Conservation (phyloP, 2,888 invertebrate species). For the Diogma glabrata region DNA sequence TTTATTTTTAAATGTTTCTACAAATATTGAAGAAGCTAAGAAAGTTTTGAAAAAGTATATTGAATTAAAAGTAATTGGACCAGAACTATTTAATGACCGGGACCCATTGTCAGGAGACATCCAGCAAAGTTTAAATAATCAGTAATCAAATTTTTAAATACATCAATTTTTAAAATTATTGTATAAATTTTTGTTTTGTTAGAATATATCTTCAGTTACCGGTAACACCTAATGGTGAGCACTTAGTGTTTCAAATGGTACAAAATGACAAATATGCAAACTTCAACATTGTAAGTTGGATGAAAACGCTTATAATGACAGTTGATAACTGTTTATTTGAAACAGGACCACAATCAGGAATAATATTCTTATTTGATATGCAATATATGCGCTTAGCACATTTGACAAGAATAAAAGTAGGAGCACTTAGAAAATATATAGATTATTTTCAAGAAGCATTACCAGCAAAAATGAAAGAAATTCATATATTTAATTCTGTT, state of each 20-base stretch:
- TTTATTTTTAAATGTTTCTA: conserved; percentile 18
- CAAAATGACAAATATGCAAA: conserved; percentile 44
- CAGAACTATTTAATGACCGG: conserved; percentile 52
- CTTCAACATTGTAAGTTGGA: conserved; percentile 46
- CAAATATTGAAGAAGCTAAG: conserved; percentile 14
- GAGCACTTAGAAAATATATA: conserved; percentile 49
- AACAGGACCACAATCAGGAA: conserved; percentile 49
- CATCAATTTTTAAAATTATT: neutral
- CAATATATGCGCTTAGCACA: conserved; percentile 49
- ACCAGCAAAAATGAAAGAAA: conserved; percentile 51
- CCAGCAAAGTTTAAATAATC: conserved; percentile 36
- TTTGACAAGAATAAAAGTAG: conserved; percentile 44
- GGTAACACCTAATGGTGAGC: conserved; percentile 45
- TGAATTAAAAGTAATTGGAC: conserved; percentile 42
- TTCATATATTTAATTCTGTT: conserved; percentile 53
- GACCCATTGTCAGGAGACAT: conserved; percentile 34
- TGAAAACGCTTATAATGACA: conserved; percentile 48
- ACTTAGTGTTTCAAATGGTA: conserved; percentile 49
- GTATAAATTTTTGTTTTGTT: conserved; percentile 25
- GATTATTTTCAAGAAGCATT: conserved; percentile 56
- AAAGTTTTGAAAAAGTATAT: conserved; percentile 44
- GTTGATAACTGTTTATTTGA: conserved; percentile 44
- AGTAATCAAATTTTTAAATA: conserved; percentile 31
- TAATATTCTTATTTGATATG: conserved; percentile 58
- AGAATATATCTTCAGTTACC: conserved; percentile 48